These are phyloP conservation scores for Thomomys bottae DNA, from an alignment of 2,113 vertebrate species.

Conservation along the genomic window DNA sequence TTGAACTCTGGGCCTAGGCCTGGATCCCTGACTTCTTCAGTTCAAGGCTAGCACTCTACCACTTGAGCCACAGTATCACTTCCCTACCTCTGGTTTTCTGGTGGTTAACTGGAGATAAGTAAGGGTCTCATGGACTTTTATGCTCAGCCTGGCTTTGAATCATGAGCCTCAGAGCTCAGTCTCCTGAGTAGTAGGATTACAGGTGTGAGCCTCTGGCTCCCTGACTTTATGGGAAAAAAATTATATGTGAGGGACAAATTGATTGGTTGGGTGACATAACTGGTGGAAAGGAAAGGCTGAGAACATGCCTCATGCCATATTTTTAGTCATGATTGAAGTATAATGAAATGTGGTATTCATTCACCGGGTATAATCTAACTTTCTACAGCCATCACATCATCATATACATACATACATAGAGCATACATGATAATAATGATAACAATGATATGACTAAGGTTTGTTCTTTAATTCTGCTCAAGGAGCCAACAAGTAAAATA, in stretches of 20 bases:
- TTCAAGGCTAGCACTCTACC: too few species aligned
- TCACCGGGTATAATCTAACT: conserved; percentile 1
- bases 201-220: too few species aligned
- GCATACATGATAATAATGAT: not conserved
- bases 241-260: not conserved
- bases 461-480: conserved; percentile 7
- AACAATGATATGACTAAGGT: not conserved
- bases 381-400: not conserved
- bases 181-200: too few species aligned
- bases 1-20: too few species aligned
- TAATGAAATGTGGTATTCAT: not conserved
- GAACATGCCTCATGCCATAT: not conserved
- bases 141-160: too few species aligned
- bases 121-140: too few species aligned
- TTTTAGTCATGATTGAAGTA: not conserved
- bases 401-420: not conserved
- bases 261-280: not conserved
- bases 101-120: too few species aligned
- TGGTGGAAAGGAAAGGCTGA: not conserved
- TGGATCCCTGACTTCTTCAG: too few species aligned
- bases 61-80: too few species aligned
- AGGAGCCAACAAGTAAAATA: not conserved
- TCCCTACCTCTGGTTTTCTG: too few species aligned
- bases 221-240: too few species aligned
- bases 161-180: too few species aligned